Conservation (phyloP, 1,140 invertebrate genomes). For the Bombus difficillimus region DNA sequence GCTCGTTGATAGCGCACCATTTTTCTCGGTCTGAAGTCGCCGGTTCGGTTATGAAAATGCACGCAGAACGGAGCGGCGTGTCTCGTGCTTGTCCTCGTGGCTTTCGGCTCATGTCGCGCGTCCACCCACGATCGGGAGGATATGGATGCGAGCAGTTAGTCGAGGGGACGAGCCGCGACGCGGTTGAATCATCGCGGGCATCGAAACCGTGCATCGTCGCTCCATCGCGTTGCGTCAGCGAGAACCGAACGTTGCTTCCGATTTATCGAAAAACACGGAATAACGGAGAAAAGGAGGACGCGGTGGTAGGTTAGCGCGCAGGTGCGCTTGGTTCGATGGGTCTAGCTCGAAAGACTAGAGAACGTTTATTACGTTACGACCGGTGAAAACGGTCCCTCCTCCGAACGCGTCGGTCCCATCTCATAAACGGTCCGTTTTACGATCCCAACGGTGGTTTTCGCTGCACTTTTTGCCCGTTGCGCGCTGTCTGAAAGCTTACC, state of each 20-base stretch:
- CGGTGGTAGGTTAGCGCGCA: neutral
- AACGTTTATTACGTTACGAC: slow-evolving; percentile 60
- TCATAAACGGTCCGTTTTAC: slow-evolving; percentile 77
- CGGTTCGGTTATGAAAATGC: slow-evolving; percentile 68
- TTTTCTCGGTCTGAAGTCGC: slow-evolving; percentile 41
- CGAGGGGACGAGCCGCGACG: slow-evolving; percentile 68
- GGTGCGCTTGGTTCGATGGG: slow-evolving; percentile 8
- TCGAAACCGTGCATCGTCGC: neutral
- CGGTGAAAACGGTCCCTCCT: slow-evolving; percentile 65
- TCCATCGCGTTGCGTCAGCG: neutral
- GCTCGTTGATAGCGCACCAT: slow-evolving; percentile 15
- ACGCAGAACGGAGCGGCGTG: slow-evolving; percentile 63
- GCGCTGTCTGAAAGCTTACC: slow-evolving; percentile 39
- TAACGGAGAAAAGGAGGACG: neutral
- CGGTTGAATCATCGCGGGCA: slow-evolving; percentile 71
- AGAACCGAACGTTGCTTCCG: neutral
- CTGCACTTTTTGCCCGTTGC: slow-evolving; percentile 75
- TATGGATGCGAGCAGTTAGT: slow-evolving; percentile 80
- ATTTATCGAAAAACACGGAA: neutral
- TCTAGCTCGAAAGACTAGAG: slow-evolving; percentile 45
- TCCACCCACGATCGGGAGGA: slow-evolving; percentile 78
- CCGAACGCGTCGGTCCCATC: slow-evolving; percentile 64
- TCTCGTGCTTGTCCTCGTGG: slow-evolving; percentile 77
- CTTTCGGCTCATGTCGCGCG: slow-evolving; percentile 76
- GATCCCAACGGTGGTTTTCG: slow-evolving; percentile 74